Evolutionary conservation across 2,888 invertebrate species (phyloP).

Genomic region (Erpobdella octoculata): DNA sequence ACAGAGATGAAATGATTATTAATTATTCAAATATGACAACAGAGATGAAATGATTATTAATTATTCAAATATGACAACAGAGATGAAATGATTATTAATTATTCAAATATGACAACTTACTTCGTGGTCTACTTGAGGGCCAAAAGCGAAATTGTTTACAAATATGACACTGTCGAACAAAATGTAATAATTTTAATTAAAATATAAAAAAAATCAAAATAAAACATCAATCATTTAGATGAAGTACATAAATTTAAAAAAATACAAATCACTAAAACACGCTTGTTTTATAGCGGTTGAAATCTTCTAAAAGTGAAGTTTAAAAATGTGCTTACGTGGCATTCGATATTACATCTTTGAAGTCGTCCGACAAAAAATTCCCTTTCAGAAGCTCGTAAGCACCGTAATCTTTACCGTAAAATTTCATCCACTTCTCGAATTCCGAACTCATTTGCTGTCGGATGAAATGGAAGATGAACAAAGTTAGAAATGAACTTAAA

Average conservation of each 20-base stretch:
- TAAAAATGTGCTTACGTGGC: constrained; percentile 59
- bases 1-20: background rate
- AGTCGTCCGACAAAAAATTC: constrained; percentile 84
- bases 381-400: constrained; percentile 81
- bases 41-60: background rate
- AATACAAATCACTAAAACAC: background rate
- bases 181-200: background rate
- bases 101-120: too few species aligned
- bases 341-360: constrained; percentile 83
- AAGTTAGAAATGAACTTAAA: too few species aligned
- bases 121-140: constrained; percentile 85
- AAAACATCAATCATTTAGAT: background rate
- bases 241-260: background rate
- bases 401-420: constrained; percentile 87
- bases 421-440: constrained; percentile 90
- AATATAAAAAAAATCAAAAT: background rate
- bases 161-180: constrained; percentile 68
- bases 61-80: background rate
- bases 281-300: too few species aligned
- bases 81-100: background rate
- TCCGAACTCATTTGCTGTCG: constrained; percentile 75
- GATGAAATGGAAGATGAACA: too few species aligned
- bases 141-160: constrained; percentile 99
- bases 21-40: background rate
- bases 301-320: background rate